Conservation (phyloP, 2,113 vertebrate species). For the Aegithalos caudatus region DNA sequence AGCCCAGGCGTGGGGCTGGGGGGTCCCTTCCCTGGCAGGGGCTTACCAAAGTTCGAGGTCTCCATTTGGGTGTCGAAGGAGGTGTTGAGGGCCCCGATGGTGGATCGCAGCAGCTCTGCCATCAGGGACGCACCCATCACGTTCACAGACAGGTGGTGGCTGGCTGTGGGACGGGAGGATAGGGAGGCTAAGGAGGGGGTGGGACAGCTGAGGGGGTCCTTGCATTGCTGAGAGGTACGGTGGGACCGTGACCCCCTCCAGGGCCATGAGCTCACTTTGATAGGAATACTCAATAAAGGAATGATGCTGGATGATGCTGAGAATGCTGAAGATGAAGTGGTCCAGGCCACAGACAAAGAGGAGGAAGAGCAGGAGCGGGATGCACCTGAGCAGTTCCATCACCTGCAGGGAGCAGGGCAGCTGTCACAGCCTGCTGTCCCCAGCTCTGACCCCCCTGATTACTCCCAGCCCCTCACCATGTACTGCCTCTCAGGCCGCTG, state of each 20-base stretch:
- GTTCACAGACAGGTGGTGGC: slow-evolving; percentile 78
- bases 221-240: not conserved
- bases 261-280: slow-evolving; percentile 67
- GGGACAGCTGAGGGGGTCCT: not conserved
- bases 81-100: slow-evolving; percentile 81
- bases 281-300: slow-evolving; percentile 79
- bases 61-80: slow-evolving; percentile 64
- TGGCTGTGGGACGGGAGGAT: slow-evolving; percentile 61
- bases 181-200: fast-evolving
- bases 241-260: not conserved
- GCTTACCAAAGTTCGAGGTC: slow-evolving; percentile 76
- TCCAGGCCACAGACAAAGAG: slow-evolving; percentile 74
- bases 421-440: not conserved
- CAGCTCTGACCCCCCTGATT: not conserved
- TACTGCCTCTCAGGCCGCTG: slow-evolving; percentile 63
- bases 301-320: slow-evolving; percentile 80
- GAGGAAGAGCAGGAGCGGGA: slow-evolving; percentile 70
- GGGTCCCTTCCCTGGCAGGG: fast-evolving
- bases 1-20: not conserved
- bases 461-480: slow-evolving; percentile 58
- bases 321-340: slow-evolving; percentile 71
- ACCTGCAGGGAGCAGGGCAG: slow-evolving; percentile 23
- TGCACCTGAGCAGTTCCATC: slow-evolving; percentile 69
- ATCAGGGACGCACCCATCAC: slow-evolving; percentile 83
- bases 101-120: slow-evolving; percentile 78